A percentile compares a stretch with the other conserved stretches of the same genome.
Conservation (phyloP, 2,888 invertebrate species). For the Litoditis marina region DNA sequence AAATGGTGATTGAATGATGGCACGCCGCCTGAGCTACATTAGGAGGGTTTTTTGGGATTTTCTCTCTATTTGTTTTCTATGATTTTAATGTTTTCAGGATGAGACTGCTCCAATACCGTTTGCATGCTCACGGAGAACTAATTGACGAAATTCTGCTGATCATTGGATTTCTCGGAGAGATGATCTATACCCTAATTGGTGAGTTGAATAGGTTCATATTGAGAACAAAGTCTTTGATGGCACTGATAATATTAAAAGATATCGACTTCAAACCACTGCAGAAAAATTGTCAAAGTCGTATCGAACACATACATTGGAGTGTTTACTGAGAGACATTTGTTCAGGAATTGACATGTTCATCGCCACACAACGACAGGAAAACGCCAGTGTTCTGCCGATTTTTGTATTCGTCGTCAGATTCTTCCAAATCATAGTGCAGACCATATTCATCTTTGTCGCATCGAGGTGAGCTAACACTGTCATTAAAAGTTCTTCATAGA, state of each 20-base stretch:
- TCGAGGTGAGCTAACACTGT: conserved; percentile 24
- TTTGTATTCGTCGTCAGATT: conserved; percentile 53
- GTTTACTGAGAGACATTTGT: too few species aligned
- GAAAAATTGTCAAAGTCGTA: too few species aligned
- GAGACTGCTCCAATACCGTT: conserved; percentile 51
- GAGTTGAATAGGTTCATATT: neutral
- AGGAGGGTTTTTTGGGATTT: conserved; percentile 45
- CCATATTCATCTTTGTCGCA: conserved; percentile 55
- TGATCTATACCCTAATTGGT: conserved; percentile 49
- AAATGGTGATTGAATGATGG: too few species aligned
- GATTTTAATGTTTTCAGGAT: conserved; percentile 32
- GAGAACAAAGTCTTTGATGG: neutral
- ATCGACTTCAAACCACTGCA: too few species aligned
- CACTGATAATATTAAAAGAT: too few species aligned
- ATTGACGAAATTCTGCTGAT: conserved; percentile 58
- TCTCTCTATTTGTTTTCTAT: conserved; percentile 9
- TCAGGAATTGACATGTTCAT: conserved; percentile 39
- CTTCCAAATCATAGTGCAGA: conserved; percentile 56
- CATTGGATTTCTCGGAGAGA: conserved; percentile 56
- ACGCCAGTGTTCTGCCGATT: conserved; percentile 25
- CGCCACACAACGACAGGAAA: conserved; percentile 21
- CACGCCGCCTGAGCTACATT: too few species aligned
- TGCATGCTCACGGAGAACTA: conserved; percentile 53
- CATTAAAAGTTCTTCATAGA: neutral
- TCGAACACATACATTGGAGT: too few species aligned